Evolutionary conservation across 1,140 invertebrate species (phyloP).

Genomic region (Orius laevigatus): DNA sequence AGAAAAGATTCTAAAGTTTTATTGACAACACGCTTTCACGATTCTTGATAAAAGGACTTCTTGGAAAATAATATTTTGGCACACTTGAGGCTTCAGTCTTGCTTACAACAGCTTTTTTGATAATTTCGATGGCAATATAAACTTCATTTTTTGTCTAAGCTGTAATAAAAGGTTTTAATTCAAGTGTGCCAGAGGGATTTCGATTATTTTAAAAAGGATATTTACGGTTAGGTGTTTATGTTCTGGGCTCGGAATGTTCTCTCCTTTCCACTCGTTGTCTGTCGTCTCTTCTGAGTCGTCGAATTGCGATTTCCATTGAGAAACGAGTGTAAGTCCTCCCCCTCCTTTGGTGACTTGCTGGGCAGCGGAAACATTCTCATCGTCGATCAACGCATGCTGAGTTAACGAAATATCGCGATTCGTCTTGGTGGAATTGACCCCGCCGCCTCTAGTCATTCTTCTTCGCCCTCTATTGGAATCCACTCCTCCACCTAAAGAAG

Average conservation of each 20-base stretch:
- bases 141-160: too few species aligned
- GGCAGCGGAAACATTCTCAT: slow-evolving; percentile 75
- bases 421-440: slow-evolving; percentile 16
- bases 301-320: slow-evolving; percentile 87
- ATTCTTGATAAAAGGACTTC: neutral
- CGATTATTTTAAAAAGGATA: neutral
- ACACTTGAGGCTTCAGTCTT: too few species aligned
- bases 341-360: slow-evolving; percentile 56
- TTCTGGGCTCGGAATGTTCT: slow-evolving; percentile 52
- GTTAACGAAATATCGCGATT: slow-evolving; percentile 47
- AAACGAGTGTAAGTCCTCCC: slow-evolving; percentile 55
- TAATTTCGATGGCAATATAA: too few species aligned
- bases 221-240: slow-evolving; percentile 29
- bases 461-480: too few species aligned
- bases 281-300: slow-evolving; percentile 83
- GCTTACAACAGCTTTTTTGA: too few species aligned
- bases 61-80: neutral
- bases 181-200: neutral
- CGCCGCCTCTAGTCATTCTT: slow-evolving; percentile 4
- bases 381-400: slow-evolving; percentile 83
- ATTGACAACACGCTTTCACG: neutral
- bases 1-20: too few species aligned
- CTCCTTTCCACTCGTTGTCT: slow-evolving; percentile 82
- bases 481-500: neutral
- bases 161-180: neutral